A percentile compares a stretch with the other conserved stretches of the same genome.
Conservation (phyloP, 1,140 invertebrate species). For the Thaumetopoea pityocampa region DNA sequence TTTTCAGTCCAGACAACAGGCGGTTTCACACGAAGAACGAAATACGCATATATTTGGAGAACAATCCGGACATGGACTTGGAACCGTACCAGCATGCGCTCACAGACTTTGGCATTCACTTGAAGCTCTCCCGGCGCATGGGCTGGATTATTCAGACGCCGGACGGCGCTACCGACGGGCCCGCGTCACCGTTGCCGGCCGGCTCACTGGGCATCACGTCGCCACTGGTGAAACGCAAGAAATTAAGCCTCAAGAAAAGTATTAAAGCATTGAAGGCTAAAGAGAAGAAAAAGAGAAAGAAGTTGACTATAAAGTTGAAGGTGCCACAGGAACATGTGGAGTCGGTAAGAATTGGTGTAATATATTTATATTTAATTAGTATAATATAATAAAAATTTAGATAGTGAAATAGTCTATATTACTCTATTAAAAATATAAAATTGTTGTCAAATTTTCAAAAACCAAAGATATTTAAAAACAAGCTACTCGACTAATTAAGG, state of each 20-base stretch:
- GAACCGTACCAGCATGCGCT: slow-evolving; percentile 71
- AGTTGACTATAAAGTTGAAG: slow-evolving; percentile 13
- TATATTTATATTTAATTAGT: neutral
- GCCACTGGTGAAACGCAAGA: slow-evolving; percentile 38
- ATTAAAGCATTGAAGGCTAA: too few species aligned
- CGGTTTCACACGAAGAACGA: slow-evolving; percentile 79
- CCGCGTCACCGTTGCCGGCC: slow-evolving; percentile 15
- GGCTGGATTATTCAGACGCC: slow-evolving; percentile 62
- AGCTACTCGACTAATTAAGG: too few species aligned
- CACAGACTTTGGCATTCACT: slow-evolving; percentile 79
- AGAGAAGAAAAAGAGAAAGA: slow-evolving; percentile 18
- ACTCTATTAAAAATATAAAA: too few species aligned
- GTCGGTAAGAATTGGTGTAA: neutral
- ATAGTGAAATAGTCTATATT: too few species aligned
- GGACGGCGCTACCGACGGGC: slow-evolving; percentile 15
- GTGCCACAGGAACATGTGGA: neutral
- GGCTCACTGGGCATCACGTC: slow-evolving; percentile 22
- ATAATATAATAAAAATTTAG: too few species aligned
- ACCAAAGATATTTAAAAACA: too few species aligned
- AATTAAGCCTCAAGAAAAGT: slow-evolving; percentile 28
- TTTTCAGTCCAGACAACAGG: slow-evolving; percentile 77
- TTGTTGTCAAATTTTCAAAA: too few species aligned
- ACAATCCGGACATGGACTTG: slow-evolving; percentile 32
- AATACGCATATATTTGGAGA: slow-evolving; percentile 76
- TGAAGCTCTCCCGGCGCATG: slow-evolving; percentile 74